Conservation (phyloP, 2,797 vertebrate species). For the Remorina albescens region DNA sequence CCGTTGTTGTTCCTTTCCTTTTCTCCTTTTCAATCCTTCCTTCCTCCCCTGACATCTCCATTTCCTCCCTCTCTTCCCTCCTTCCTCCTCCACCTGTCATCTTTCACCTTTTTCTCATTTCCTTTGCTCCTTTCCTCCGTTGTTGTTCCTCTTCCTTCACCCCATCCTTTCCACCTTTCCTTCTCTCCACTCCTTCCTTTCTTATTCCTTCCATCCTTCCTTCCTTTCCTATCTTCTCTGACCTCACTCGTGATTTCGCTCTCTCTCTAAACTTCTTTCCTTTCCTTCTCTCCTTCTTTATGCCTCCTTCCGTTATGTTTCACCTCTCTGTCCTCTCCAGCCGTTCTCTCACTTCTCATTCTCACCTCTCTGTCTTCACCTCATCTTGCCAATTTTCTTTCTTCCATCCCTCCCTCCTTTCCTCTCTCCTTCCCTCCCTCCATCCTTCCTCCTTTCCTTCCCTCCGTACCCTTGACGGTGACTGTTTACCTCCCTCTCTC, state of each 20-base stretch:
- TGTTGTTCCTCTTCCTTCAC: not conserved
- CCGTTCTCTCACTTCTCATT: not conserved
- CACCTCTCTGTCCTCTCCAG: not conserved
- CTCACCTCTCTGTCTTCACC: not conserved
- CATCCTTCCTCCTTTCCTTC: constrained; percentile 14
- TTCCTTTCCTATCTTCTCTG: not conserved
- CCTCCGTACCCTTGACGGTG: constrained; percentile 51
- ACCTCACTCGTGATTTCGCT: not conserved
- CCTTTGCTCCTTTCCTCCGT: not conserved
- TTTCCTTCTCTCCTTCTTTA: too few relatives aligned
- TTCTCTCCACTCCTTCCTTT: not conserved
- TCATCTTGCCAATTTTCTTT: constrained; percentile 4
- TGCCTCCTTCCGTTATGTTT: not conserved
- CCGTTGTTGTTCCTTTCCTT: not conserved
- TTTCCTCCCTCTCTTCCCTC: not conserved
- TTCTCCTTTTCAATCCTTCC: not conserved
- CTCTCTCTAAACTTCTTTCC: not conserved
- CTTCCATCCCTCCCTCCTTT: not conserved
- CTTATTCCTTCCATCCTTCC: not conserved
- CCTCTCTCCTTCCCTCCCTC: not conserved
- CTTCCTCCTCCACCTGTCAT: too few relatives aligned
- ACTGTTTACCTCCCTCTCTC: constrained; percentile 49
- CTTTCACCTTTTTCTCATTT: not conserved
- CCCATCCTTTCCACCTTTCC: too few relatives aligned
- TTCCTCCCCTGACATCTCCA: not conserved